Evolutionary conservation across 2,797 vertebrate species (phyloP).

Genomic region (Clarias laeviceps): DNA sequence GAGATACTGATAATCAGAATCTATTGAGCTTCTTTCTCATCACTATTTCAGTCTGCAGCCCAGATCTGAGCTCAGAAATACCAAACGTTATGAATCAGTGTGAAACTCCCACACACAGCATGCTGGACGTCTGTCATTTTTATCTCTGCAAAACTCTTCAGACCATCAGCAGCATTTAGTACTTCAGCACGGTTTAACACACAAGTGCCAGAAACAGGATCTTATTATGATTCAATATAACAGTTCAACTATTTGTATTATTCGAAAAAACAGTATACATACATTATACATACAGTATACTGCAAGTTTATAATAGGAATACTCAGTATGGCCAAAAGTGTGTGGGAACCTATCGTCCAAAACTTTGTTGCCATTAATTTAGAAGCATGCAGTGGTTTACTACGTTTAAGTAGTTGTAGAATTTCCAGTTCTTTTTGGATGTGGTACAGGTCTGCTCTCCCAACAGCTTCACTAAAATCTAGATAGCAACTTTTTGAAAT

Average conservation of each 20-base stretch:
- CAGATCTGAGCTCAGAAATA: conserved; percentile 15
- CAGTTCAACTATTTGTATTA: neutral
- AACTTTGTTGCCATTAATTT: neutral
- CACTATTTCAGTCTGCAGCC: conserved; percentile 20
- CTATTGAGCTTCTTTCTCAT: neutral
- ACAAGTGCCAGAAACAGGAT: neutral
- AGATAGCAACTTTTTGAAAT: neutral
- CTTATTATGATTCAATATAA: neutral
- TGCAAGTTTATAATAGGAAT: too few relatives aligned
- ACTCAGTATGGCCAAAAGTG: too few relatives aligned
- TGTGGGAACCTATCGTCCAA: neutral
- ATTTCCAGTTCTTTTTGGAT: neutral
- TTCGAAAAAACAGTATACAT: too few relatives aligned
- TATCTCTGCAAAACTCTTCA: conserved; percentile 18
- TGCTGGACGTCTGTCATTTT: conserved; percentile 31
- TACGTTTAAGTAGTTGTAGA: neutral
- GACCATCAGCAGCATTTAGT: neutral
- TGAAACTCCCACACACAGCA: conserved; percentile 20
- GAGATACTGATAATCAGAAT: neutral
- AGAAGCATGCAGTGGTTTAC: neutral
- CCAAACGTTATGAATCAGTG: conserved; percentile 36
- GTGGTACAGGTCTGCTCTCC: neutral
- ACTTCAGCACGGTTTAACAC: neutral
- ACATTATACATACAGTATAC: too few relatives aligned
- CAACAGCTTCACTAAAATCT: neutral